Conservation (phyloP, 2,888 invertebrate genomes). For the Fragum whitleyi region DNA sequence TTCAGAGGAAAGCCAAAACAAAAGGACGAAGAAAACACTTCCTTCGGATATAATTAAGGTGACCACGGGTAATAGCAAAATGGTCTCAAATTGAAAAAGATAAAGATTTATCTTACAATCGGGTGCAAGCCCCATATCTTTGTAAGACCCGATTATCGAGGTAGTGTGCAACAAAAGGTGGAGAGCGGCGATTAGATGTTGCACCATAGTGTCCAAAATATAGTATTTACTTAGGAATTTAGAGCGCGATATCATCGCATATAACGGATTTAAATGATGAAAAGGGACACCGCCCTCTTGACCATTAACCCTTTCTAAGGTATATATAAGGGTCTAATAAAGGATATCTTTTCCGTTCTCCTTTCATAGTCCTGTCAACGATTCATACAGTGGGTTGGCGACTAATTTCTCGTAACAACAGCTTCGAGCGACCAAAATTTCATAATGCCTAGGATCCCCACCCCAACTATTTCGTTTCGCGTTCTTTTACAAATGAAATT, state of each 20-base stretch:
- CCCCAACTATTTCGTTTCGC: too few relatives aligned
- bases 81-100: background rate
- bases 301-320: background rate
- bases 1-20: too few relatives aligned
- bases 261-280: background rate
- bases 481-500: too few relatives aligned
- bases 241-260: background rate
- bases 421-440: too few relatives aligned
- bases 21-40: too few relatives aligned
- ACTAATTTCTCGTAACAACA: too few relatives aligned
- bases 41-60: too few relatives aligned
- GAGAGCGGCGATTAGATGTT: conserved; percentile 12
- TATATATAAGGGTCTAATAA: too few relatives aligned
- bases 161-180: background rate
- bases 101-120: conserved; percentile 3
- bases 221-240: conserved; percentile 15
- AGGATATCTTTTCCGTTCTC: too few relatives aligned
- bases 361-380: too few relatives aligned
- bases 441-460: too few relatives aligned
- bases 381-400: too few relatives aligned
- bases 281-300: conserved; percentile 10
- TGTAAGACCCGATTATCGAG: conserved; percentile 4
- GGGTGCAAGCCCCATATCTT: background rate
- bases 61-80: background rate
- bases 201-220: conserved; percentile 19